Evolutionary conservation across 35 echinoderm and acorn worm genomes (phyloP).

Genomic region (Patiria miniata): DNA sequence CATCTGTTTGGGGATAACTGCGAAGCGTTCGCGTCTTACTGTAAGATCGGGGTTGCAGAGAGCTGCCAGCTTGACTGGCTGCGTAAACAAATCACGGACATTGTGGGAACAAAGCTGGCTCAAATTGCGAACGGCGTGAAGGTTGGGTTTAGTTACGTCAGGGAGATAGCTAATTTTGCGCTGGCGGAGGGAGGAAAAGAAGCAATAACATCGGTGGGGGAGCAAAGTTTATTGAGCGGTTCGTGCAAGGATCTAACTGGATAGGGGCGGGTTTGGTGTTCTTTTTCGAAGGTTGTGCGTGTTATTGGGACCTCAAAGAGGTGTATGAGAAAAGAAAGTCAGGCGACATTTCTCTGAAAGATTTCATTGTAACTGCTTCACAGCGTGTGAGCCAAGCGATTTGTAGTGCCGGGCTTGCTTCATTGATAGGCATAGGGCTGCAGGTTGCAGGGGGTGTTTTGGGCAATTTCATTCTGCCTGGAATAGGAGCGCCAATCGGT

Average conservation of each 20-base stretch:
- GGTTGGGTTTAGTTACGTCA: neutral
- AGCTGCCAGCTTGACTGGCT: slow-evolving; percentile 5
- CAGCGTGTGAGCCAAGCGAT: neutral
- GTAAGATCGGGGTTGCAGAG: slow-evolving; percentile 43
- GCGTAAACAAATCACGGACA: neutral
- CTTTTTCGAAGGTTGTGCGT: neutral
- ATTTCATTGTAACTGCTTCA: neutral
- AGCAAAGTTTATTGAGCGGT: neutral
- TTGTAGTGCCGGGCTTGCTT: neutral
- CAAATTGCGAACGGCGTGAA: neutral
- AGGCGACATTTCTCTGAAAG: neutral
- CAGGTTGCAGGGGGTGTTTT: too few relatives aligned
- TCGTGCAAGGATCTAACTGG: neutral
- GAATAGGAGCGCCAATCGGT: neutral
- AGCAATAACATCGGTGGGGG: neutral
- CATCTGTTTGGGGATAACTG: slow-evolving; percentile 39
- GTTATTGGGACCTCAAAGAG: neutral
- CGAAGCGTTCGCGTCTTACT: slow-evolving; percentile 55
- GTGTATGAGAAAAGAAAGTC: neutral
- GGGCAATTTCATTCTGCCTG: neutral
- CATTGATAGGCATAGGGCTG: neutral
- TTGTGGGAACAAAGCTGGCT: neutral
- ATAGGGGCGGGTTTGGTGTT: neutral
- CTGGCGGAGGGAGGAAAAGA: neutral
- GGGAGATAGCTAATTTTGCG: neutral